Evolutionary conservation across 2,797 vertebrate genomes (phyloP).

Genomic region (Bovichtus diacanthus): DNA sequence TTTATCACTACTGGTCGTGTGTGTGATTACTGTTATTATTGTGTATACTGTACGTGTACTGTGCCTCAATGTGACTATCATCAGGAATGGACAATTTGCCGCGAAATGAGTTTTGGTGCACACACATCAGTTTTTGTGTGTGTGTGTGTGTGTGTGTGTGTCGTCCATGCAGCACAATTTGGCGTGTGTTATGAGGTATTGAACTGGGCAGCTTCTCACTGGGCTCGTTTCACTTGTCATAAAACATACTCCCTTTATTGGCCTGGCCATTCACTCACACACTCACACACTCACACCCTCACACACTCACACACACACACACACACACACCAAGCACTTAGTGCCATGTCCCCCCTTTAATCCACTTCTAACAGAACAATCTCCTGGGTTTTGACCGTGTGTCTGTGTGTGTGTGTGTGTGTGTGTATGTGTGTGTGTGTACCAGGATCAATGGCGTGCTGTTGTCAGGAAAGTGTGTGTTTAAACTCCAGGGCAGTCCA

Average conservation of each 20-base stretch:
- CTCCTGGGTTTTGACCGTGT: conserved; percentile 74
- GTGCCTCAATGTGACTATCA: conserved; percentile 22
- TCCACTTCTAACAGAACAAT: conserved; percentile 80
- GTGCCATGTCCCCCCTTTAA: conserved; percentile 72
- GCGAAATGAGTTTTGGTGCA: conserved; percentile 38
- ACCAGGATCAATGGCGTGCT: conserved; percentile 62
- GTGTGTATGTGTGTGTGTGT: conserved; percentile 5
- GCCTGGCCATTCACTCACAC: conserved; percentile 35
- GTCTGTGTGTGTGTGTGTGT: conserved; percentile 13
- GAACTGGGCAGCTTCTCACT: conserved; percentile 78
- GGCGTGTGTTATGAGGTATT: conserved; percentile 82
- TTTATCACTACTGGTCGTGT: neutral
- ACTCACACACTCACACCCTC: conserved; percentile 34
- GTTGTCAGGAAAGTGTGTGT: conserved; percentile 73
- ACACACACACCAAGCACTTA: conserved; percentile 40
- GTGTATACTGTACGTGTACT: neutral
- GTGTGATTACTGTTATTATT: neutral
- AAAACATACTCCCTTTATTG: conserved; percentile 85
- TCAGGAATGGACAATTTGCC: conserved; percentile 33
- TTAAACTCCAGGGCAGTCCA: conserved; percentile 72
- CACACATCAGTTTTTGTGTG: conserved; percentile 17
- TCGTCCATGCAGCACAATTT: conserved; percentile 74
- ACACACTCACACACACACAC: conserved; percentile 34
- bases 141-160: conserved; percentile 35
- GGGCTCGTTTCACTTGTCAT: conserved; percentile 81